phyloP scores from a whole-genome alignment of 2,797 vertebrate genomes.

The Halcyon chelicuti region DNA sequence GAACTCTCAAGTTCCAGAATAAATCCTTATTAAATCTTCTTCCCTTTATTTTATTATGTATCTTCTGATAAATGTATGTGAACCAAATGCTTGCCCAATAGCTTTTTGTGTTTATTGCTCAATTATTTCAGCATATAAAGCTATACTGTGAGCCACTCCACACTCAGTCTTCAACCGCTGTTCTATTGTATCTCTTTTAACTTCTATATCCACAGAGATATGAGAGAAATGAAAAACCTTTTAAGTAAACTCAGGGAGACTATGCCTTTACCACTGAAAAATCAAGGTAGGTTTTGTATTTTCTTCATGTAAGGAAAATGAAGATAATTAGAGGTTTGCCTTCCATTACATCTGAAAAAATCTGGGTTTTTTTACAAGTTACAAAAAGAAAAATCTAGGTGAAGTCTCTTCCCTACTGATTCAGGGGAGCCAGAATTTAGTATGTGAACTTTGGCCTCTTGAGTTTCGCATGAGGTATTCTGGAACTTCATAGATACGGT shows the following conservation, averaged over 20 bases:
- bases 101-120: not conserved
- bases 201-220: conserved; percentile 87
- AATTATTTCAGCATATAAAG: not conserved
- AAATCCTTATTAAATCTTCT: not conserved
- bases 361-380: not conserved
- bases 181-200: conserved; percentile 26
- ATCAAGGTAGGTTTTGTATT: conserved; percentile 88
- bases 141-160: not conserved
- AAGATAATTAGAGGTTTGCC: not conserved
- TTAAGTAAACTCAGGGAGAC: conserved; percentile 99
- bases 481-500: not conserved
- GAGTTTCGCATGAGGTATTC: not conserved
- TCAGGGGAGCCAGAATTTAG: not conserved
- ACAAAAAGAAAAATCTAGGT: not conserved
- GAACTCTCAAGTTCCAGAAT: not conserved
- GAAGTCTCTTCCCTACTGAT: not conserved
- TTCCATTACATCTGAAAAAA: not conserved
- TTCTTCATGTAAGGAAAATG: not conserved
- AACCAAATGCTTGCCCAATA: not conserved
- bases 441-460: not conserved
- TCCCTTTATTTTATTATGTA: not conserved
- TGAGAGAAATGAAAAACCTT: conserved; percentile 99
- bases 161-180: not conserved
- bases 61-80: not conserved
- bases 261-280: conserved; percentile 99